Percentiles rank a stretch among this genome's conserved stretches.
Evolutionary conservation across 2,888 invertebrate genomes (phyloP).

Genomic region (Apamea sordens): DNA sequence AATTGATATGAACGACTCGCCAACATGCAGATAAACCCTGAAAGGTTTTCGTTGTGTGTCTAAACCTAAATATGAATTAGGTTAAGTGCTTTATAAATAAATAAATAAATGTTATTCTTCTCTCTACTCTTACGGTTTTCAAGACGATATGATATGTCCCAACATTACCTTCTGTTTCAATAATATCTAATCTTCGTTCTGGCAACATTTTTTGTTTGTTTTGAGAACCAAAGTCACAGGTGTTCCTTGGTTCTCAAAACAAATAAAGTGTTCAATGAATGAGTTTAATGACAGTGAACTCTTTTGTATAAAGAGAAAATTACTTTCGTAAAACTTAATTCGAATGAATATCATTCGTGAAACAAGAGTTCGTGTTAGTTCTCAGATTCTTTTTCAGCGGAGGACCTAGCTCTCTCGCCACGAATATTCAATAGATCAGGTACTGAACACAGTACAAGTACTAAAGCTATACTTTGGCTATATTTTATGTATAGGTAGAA

Average conservation of each 20-base stretch:
- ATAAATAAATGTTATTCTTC: not conserved
- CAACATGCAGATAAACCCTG: too few relatives aligned
- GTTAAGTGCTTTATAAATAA: too few relatives aligned
- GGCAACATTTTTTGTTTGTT: too few relatives aligned
- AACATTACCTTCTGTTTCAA: not conserved
- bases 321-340: not conserved
- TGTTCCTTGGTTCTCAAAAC: not conserved
- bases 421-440: constrained; percentile 60
- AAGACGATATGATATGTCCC: not conserved
- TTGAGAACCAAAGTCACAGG: too few relatives aligned
- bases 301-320: not conserved
- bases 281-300: not conserved
- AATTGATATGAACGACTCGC: too few relatives aligned
- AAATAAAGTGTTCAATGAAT: not conserved
- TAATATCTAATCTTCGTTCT: too few relatives aligned
- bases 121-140: not conserved
- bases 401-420: constrained; percentile 47
- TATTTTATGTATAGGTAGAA: not conserved
- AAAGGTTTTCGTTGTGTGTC: too few relatives aligned
- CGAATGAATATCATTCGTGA: constrained; percentile 40
- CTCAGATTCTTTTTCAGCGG: constrained; percentile 55
- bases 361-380: constrained; percentile 53
- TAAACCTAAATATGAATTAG: too few relatives aligned
- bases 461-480: constrained; percentile 13
- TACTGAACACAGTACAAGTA: not conserved